phyloP scores from a whole-genome alignment of 1,140 invertebrate genomes.

The Monochamus saltuarius region DNA sequence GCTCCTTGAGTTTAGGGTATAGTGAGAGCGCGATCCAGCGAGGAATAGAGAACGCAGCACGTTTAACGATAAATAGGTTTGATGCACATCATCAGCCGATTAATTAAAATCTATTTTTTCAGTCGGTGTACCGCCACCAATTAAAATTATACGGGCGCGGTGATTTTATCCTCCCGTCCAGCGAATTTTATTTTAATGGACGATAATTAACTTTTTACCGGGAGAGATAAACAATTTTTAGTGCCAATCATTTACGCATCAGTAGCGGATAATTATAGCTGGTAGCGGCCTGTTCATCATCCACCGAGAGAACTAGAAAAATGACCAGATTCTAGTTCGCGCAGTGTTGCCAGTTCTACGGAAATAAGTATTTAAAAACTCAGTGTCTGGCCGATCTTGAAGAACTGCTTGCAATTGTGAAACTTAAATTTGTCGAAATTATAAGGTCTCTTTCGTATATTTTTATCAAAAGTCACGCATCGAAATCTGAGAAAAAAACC shows the following conservation, averaged over 20 bases:
- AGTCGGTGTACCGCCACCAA: neutral
- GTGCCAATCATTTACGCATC: slow-evolving; percentile 36
- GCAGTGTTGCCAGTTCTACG: too few relatives aligned
- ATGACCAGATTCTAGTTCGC: neutral
- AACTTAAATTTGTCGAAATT: too few relatives aligned
- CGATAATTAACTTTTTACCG: slow-evolving; percentile 12
- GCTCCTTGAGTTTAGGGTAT: too few relatives aligned
- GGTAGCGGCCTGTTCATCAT: slow-evolving; percentile 21
- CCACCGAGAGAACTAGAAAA: slow-evolving; percentile 17
- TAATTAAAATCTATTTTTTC: neutral
- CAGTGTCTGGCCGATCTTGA: too few relatives aligned
- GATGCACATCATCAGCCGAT: neutral
- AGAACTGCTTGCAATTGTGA: too few relatives aligned
- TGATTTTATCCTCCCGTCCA: neutral
- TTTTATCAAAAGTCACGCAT: too few relatives aligned
- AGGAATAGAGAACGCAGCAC: neutral
- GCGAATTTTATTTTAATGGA: slow-evolving; percentile 12
- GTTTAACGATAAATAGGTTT: neutral
- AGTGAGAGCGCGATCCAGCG: too few relatives aligned
- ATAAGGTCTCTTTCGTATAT: too few relatives aligned
- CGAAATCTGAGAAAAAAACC: too few relatives aligned
- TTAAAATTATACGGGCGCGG: neutral
- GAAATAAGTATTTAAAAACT: too few relatives aligned
- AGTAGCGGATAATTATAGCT: slow-evolving; percentile 32
- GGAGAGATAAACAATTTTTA: slow-evolving; percentile 15